Base-by-base conservation (phyloP, 2,113 vertebrate species). In the Passer domesticus region DNA sequence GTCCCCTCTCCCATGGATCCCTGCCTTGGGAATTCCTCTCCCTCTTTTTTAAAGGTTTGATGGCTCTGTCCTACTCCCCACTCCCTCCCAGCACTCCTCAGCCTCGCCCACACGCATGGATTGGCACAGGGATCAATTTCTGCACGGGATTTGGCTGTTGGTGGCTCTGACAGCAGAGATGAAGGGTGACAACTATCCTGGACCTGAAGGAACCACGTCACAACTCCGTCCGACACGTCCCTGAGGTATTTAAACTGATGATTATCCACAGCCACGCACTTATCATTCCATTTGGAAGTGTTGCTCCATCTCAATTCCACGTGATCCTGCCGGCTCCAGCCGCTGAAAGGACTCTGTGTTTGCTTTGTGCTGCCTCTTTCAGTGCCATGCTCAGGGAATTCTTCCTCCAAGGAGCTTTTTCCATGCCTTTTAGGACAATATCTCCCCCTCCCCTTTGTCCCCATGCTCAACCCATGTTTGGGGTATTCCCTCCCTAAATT, bases 131-230 rank as follows among this genome's bases (percentile, higher is more conserved):
- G 55, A 46, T 83, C 4, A 27, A 70, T 55, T 87, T 66, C 15
- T 30, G 7, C 0, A 0, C 0, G 7, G 63, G 28, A 31, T 83
- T 81, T 67, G 67, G 53, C n/a, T 53, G 24, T 4, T 33, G 50
- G 69, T 33, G 35, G n/a, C 13, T 81, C 62, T 37, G 59, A 15
- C 0, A 10, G 47, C 24, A 1, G 53, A 78, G 30, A 41, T 21
- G 77, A 37, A 62, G 17, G 58, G 43, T 94, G 39, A 67, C 55
- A 70, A 11, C 46, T 7, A 19, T 6, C 55, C 84, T 20, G 74
- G 28, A 20, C 24, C 16, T 0, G 0, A 39, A 56, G 69, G 27
- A 87, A 2, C 5, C 68, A 63, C 15, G 5, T 94, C 92, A 95
- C 72, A 39, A 0, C 23, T 46, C 85, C 50, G 16, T 14, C 56